These are phyloP conservation scores for Parauchenoglanis punctatus DNA, from an alignment of 2,797 vertebrate genomes.

Conservation along the genomic window DNA sequence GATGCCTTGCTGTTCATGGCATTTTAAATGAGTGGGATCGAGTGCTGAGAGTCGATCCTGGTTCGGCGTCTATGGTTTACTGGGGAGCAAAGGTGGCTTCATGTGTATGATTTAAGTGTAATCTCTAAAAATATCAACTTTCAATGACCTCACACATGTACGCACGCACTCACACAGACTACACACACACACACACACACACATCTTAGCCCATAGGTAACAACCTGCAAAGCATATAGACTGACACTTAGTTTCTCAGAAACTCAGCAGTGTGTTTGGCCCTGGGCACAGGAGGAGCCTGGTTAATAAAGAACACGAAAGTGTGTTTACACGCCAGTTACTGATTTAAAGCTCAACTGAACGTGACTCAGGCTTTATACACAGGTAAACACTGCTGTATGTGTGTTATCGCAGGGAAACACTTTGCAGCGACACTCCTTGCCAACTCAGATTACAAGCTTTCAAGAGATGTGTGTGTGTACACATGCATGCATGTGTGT, in stretches of 20 bases:
- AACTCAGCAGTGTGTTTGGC: slow-evolving; percentile 41
- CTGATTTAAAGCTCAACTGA: slow-evolving; percentile 58
- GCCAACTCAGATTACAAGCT: slow-evolving; percentile 49
- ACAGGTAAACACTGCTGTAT: slow-evolving; percentile 57
- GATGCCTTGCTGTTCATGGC: slow-evolving; percentile 15
- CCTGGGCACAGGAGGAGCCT: slow-evolving; percentile 37
- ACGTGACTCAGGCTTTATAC: slow-evolving; percentile 51
- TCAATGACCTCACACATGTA: slow-evolving; percentile 23
- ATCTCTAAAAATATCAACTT: slow-evolving; percentile 27
- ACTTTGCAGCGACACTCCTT: slow-evolving; percentile 50
- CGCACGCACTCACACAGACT: background rate
- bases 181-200: background rate
- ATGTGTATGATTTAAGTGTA: slow-evolving; percentile 9
- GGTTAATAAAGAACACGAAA: slow-evolving; percentile 58
- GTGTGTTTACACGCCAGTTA: slow-evolving; percentile 62
- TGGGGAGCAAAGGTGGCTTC: slow-evolving; percentile 7
- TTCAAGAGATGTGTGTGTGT: slow-evolving; percentile 34
- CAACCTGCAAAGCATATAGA: slow-evolving; percentile 30
- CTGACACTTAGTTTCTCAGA: slow-evolving; percentile 37
- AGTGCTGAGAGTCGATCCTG: background rate
- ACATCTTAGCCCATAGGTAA: slow-evolving; percentile 6
- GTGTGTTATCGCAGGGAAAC: slow-evolving; percentile 56
- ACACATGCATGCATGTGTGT: slow-evolving; percentile 7
- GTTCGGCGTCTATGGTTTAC: background rate
- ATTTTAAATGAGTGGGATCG: background rate